Percentiles rank a stretch among this genome's conserved stretches.
Evolutionary conservation across 2,113 vertebrate genomes (phyloP).

Genomic region (Zootoca vivipara): DNA sequence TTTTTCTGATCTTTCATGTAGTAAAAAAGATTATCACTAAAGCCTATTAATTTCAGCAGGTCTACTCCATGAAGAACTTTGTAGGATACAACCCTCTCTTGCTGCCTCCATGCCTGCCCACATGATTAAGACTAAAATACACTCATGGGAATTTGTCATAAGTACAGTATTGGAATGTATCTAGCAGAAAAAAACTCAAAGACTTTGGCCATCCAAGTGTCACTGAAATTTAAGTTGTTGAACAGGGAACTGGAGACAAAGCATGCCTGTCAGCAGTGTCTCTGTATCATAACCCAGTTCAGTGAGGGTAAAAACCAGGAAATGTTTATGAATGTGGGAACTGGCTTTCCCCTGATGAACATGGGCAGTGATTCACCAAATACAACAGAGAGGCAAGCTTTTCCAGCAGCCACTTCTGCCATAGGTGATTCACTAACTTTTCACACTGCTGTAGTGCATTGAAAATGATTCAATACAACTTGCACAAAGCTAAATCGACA

Average conservation of each 20-base stretch:
- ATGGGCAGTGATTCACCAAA: neutral
- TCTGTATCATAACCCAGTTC: neutral
- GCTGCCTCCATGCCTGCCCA: neutral
- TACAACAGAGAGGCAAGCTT: neutral
- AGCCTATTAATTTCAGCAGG: too few species aligned
- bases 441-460: neutral
- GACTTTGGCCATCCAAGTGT: slow-evolving; percentile 51
- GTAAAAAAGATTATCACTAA: too few species aligned
- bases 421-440: neutral
- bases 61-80: too few species aligned
- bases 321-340: neutral
- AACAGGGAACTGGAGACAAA: slow-evolving; percentile 41
- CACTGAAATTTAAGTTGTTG: slow-evolving; percentile 50
- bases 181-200: slow-evolving; percentile 65
- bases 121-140: slow-evolving; percentile 63
- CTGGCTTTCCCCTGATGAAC: neutral
- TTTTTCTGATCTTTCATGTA: too few species aligned
- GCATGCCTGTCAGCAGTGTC: neutral
- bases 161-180: slow-evolving; percentile 38
- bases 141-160: slow-evolving; percentile 56
- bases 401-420: neutral
- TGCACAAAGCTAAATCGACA: neutral
- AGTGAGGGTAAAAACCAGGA: neutral
- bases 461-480: neutral
- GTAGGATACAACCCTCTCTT: neutral